Conservation (phyloP, 2,888 invertebrate genomes). For the Plemyria rubiginata region DNA sequence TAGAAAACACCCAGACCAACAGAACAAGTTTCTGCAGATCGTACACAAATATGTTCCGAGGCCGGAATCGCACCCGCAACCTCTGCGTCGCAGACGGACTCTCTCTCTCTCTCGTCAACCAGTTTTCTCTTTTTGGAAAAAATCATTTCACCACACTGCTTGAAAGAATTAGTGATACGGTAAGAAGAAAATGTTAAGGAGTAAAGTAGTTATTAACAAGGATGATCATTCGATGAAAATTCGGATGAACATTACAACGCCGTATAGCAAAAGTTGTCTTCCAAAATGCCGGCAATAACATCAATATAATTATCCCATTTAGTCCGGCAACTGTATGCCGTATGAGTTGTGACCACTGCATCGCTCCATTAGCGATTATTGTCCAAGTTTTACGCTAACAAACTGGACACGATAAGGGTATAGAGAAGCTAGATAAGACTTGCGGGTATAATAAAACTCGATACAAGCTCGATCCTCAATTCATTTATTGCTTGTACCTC, state of each 20-base stretch:
- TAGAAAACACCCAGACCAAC: too few species aligned
- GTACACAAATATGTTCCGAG: too few species aligned
- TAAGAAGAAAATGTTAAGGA: too few species aligned
- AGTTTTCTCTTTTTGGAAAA: too few species aligned
- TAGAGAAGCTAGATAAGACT: constrained; percentile 52
- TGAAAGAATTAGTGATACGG: too few species aligned
- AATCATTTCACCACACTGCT: too few species aligned
- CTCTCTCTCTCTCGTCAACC: too few species aligned
- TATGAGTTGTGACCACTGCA: constrained; percentile 80
- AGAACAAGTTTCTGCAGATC: too few species aligned
- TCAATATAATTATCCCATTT: constrained; percentile 36
- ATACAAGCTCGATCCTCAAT: too few species aligned
- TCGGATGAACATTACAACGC: constrained; percentile 4
- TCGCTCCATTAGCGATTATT: constrained; percentile 83
- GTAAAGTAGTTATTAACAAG: neutral
- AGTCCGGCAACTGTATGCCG: constrained; percentile 15
- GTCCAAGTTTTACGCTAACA: constrained; percentile 73
- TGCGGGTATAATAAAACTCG: neutral
- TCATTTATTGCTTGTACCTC: too few species aligned
- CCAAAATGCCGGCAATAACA: constrained; percentile 25
- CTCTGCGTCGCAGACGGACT: too few species aligned
- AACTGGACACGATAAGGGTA: constrained; percentile 55
- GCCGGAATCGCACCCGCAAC: too few species aligned
- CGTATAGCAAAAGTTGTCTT: constrained; percentile 18
- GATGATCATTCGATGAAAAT: neutral